Conservation (phyloP, 1,140 invertebrate genomes). For the Holotrichia oblita region DNA sequence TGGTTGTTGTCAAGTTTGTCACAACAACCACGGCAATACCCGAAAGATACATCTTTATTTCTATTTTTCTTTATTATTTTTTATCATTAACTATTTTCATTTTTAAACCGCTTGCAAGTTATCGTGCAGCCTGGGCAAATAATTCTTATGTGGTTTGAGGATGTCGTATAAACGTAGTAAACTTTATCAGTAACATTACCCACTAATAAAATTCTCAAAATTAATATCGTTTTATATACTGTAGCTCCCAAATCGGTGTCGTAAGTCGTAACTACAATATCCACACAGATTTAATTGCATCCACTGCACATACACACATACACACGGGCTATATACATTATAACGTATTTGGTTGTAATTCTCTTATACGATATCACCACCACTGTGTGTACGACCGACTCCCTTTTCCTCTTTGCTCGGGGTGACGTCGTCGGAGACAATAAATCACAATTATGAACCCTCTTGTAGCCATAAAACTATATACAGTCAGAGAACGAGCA, state of each 20-base stretch:
- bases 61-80: no score
- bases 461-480: slow-evolving; percentile 9
- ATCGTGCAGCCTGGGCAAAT: no score
- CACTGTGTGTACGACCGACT: background rate
- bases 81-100: no score
- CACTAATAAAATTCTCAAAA: background rate
- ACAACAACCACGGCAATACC: no score
- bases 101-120: no score
- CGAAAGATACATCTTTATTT: no score
- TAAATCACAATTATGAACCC: slow-evolving; percentile 38
- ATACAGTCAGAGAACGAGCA: background rate
- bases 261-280: background rate
- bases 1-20: no score
- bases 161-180: background rate
- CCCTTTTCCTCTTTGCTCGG: background rate
- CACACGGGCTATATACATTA: background rate
- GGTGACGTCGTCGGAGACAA: background rate
- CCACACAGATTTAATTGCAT: background rate
- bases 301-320: background rate
- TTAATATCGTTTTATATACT: background rate
- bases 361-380: background rate
- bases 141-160: no score
- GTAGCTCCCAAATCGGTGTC: background rate
- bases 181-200: background rate
- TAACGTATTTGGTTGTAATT: no score